Evolutionary conservation across 2,888 invertebrate genomes (phyloP).

Genomic region (Agrypnus murinus): DNA sequence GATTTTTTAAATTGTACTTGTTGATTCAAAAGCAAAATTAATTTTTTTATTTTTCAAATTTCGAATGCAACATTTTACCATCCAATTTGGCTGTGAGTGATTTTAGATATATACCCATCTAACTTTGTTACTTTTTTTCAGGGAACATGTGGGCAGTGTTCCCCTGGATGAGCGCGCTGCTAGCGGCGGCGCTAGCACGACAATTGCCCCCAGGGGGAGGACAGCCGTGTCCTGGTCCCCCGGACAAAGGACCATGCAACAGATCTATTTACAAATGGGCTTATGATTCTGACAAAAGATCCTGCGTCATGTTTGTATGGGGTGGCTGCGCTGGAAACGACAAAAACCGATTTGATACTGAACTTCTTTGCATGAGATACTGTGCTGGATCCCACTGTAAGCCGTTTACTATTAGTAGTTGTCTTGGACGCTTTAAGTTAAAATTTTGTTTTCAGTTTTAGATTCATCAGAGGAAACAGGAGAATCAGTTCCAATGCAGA

Average conservation of each 20-base stretch:
- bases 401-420: conserved; percentile 14
- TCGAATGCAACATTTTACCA: no score
- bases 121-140: no score
- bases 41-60: no score
- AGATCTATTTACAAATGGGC: conserved; percentile 81
- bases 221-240: conserved; percentile 71
- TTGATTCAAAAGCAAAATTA: no score
- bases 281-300: conserved; percentile 75
- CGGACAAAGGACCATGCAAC: conserved; percentile 76
- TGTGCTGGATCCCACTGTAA: conserved; percentile 68
- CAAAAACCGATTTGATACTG: conserved; percentile 80
- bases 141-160: conserved; percentile 51
- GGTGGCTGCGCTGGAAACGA: conserved; percentile 81
- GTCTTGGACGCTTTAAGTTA: no score
- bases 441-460: conserved; percentile 23
- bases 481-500: conserved; percentile 80
- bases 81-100: no score
- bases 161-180: conserved; percentile 44
- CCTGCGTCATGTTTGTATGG: conserved; percentile 79
- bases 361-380: conserved; percentile 78
- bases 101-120: no score
- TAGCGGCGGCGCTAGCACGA: conserved; percentile 33
- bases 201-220: conserved; percentile 41
- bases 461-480: conserved; percentile 35
- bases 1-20: no score